Evolutionary conservation across 2,797 vertebrate genomes (phyloP).

Genomic region (Miopithecus talapoin): DNA sequence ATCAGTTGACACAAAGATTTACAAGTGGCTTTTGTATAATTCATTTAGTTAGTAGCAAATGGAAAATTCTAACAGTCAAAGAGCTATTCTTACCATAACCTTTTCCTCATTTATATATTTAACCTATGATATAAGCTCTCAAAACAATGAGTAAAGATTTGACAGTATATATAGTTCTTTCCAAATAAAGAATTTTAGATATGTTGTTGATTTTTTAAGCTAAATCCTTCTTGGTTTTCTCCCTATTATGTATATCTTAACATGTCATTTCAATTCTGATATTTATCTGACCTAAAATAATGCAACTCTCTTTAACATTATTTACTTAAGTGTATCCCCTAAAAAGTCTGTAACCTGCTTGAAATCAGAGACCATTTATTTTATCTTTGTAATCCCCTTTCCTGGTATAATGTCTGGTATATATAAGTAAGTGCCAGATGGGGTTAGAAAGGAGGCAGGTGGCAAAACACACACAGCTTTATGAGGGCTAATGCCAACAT

Average conservation of each 20-base stretch:
- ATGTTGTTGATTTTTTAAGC: neutral
- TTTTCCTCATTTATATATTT: conserved; percentile 21
- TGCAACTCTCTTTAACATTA: neutral
- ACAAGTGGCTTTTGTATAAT: conserved; percentile 23
- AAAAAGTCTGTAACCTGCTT: neutral
- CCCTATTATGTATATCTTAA: neutral
- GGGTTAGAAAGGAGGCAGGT: neutral
- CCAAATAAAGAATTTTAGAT: neutral
- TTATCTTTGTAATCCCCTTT: neutral
- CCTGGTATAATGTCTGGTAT: neutral
- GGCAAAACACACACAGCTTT: neutral
- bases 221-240: neutral
- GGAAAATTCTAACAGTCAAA: conserved; percentile 48
- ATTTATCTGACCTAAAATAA: conserved; percentile 38
- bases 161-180: neutral
- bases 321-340: neutral
- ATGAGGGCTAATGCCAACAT: neutral
- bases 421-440: neutral
- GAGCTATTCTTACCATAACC: conserved; percentile 22
- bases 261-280: neutral
- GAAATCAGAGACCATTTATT: neutral
- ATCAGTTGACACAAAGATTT: conserved; percentile 41
- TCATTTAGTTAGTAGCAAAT: neutral
- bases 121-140: neutral
- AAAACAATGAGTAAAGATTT: neutral